These are phyloP conservation scores for Kobus ellipsiprymnus DNA, from an alignment of 2,113 vertebrate genomes.

Conservation along the genomic window DNA sequence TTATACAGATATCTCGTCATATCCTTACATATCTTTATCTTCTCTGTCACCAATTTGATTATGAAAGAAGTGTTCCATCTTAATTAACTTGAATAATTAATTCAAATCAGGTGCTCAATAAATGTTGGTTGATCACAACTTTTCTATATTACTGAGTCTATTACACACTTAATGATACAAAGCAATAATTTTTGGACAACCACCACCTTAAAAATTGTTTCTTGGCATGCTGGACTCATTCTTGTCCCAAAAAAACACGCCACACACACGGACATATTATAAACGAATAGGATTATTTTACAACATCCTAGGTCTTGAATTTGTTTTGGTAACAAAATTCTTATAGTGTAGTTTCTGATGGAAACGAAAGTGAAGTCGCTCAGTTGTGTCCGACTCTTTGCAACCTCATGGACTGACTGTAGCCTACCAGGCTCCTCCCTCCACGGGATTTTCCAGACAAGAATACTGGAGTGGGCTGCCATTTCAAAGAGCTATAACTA, in stretches of 20 bases:
- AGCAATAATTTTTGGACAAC: background rate
- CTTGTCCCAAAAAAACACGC: background rate
- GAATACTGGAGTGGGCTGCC: background rate
- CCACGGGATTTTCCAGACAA: background rate
- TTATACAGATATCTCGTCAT: background rate
- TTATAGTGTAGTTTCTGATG: background rate
- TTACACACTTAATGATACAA: background rate
- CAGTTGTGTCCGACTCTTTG: background rate
- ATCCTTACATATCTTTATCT: background rate
- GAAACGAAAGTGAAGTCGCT: background rate
- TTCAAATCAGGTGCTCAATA: background rate
- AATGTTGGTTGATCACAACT: background rate
- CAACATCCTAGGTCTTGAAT: slow-evolving; percentile 41
- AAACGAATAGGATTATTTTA: slow-evolving; percentile 61
- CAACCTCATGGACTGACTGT: background rate
- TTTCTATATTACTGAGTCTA: background rate
- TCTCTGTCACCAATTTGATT: background rate
- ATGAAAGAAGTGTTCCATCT: background rate
- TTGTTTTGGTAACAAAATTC: slow-evolving; percentile 68
- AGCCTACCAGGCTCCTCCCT: background rate
- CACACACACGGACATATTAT: background rate
- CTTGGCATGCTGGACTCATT: background rate
- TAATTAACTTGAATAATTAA: background rate
- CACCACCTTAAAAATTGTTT: background rate
- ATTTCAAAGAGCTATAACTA: background rate